A percentile compares a stretch with the other conserved stretches of the same genome.
Evolutionary conservation across 30 jellyfish, hydroid and myxozoan genomes (phyloP).

Genomic region (Hydractinia echinata): DNA sequence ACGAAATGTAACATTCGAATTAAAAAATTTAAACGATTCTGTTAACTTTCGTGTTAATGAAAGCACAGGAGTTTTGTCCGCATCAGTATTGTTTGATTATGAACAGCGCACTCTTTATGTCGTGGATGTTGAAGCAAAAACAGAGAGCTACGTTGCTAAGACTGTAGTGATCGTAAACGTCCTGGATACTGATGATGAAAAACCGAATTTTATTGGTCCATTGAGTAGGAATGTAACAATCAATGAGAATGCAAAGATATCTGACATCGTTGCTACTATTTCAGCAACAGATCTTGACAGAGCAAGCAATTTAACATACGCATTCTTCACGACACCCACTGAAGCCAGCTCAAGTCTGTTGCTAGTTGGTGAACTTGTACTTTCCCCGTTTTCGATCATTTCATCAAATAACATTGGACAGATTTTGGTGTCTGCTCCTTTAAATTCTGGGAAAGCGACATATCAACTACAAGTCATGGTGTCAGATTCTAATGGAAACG

Average conservation of each 20-base stretch:
- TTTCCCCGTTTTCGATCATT: not conserved
- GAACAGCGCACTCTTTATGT: conserved; percentile 1
- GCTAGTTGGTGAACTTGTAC: too few species aligned
- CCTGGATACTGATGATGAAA: not conserved
- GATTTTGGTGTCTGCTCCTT: not conserved
- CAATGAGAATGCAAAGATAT: not conserved
- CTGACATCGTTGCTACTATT: not conserved
- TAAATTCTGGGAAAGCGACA: not conserved
- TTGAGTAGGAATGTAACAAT: not conserved
- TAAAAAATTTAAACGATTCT: not conserved
- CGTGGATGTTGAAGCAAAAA: not conserved
- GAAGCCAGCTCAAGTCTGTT: not conserved
- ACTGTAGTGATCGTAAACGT: not conserved
- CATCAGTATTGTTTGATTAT: not conserved
- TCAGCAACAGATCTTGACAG: conserved; percentile 12
- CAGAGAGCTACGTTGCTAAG: not conserved
- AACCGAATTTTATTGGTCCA: not conserved
- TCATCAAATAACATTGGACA: conserved; percentile 1
- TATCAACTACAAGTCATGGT: not conserved
- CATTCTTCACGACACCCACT: not conserved
- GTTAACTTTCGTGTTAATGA: not conserved
- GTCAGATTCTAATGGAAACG: not conserved
- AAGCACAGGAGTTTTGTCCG: not conserved
- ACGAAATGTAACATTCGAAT: not conserved
- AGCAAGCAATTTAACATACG: not conserved